A percentile compares a stretch with the other conserved stretches of the same genome.
phyloP scores from a whole-genome alignment of 2,113 vertebrate genomes.

The Lepidothrix coronata region DNA sequence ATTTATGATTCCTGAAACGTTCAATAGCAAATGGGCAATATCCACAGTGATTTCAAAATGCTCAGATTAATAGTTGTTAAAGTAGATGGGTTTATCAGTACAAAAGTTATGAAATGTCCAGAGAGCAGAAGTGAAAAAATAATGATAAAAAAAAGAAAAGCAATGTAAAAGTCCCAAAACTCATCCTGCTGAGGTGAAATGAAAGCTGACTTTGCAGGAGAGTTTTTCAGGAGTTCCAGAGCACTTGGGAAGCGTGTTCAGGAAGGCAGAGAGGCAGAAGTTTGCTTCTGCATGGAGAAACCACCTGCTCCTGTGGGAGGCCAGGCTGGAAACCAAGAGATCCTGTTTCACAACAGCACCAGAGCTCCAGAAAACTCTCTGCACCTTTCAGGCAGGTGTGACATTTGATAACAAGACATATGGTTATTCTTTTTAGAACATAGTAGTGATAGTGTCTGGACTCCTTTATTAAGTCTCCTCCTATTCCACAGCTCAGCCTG shows the following conservation, averaged over 20 bases:
- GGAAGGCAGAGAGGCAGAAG: not conserved
- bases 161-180: not conserved
- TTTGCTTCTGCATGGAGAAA: not conserved
- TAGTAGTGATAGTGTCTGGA: not conserved
- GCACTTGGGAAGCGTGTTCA: too few relatives aligned
- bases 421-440: fast-evolving
- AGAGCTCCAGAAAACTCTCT: not conserved
- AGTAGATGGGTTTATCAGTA: not conserved
- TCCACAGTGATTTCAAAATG: not conserved
- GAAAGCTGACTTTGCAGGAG: not conserved
- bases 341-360: not conserved
- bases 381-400: not conserved
- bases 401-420: not conserved
- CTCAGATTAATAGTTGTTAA: not conserved
- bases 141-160: not conserved
- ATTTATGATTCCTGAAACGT: not conserved
- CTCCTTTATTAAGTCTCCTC: not conserved
- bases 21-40: not conserved
- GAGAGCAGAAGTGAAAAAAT: not conserved
- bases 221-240: not conserved
- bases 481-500: not conserved
- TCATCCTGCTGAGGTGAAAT: not conserved
- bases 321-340: not conserved
- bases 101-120: not conserved
- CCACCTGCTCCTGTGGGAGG: not conserved